Evolutionary conservation across 2,797 vertebrate species (phyloP).

Genomic region (Pristis pectinata): DNA sequence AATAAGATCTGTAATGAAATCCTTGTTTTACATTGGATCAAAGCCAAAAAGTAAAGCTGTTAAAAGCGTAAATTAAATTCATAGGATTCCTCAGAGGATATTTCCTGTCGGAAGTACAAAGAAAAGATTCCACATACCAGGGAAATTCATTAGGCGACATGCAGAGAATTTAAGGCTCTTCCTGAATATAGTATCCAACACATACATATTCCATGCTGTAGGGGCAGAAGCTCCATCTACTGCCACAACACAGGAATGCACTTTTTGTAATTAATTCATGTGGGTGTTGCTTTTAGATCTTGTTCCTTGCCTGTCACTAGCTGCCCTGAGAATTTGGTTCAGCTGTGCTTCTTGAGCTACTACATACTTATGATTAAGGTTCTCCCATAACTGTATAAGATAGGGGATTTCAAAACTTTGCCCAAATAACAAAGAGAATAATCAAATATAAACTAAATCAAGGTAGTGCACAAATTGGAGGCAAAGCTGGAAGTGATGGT

Average conservation of each 20-base stretch:
- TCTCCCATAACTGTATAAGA: not conserved
- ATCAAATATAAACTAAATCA: not conserved
- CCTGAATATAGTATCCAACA: not conserved
- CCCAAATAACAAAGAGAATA: not conserved
- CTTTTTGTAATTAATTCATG: not conserved
- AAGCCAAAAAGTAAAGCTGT: not conserved
- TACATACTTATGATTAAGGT: not conserved
- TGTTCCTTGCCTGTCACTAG: not conserved
- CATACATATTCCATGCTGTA: not conserved
- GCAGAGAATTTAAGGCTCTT: not conserved
- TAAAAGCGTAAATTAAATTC: not conserved
- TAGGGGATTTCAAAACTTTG: not conserved
- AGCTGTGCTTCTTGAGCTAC: not conserved
- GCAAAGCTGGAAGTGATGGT: not conserved
- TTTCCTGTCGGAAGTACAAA: not conserved
- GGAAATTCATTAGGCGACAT: not conserved
- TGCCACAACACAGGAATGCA: constrained; percentile 21
- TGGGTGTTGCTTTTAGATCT: not conserved
- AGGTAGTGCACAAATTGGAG: not conserved
- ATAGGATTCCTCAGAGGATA: not conserved
- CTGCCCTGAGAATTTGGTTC: not conserved
- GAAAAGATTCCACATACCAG: not conserved
- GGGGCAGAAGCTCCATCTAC: constrained; percentile 25
- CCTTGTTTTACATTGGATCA: not conserved
- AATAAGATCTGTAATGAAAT: not conserved